phyloP scores from a whole-genome alignment of 2,113 vertebrate genomes.

The Desmodus rotundus region DNA sequence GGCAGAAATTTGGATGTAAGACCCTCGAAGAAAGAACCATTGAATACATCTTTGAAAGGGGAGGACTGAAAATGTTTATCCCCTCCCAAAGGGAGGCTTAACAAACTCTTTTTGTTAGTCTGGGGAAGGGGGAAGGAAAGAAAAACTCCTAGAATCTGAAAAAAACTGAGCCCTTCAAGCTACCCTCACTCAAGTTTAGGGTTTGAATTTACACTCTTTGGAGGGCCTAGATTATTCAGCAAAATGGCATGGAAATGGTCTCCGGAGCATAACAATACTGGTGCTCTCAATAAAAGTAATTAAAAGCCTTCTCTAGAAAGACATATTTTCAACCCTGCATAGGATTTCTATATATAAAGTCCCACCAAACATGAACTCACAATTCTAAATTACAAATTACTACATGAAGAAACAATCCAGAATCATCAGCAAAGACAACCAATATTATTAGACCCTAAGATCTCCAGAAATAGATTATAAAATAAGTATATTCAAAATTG shows the following conservation, averaged over 20 bases:
- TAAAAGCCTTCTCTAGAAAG: constrained; percentile 25
- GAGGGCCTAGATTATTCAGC: neutral
- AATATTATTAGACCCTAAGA: neutral
- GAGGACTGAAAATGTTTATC: neutral
- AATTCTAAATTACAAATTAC: neutral
- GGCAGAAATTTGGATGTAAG: neutral
- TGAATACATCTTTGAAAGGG: neutral
- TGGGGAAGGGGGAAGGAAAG: neutral
- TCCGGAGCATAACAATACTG: neutral
- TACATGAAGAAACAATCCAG: neutral
- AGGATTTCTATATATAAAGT: neutral
- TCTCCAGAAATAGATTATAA: neutral
- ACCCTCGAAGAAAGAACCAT: neutral
- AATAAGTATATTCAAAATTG: neutral
- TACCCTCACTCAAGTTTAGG: neutral
- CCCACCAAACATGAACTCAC: neutral
- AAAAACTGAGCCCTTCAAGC: neutral
- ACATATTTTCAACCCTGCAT: neutral
- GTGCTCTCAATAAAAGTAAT: neutral
- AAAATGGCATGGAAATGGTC: neutral
- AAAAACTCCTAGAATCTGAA: neutral
- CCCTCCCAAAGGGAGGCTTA: neutral
- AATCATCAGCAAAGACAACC: neutral
- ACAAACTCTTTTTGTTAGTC: neutral
- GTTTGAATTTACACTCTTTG: neutral